These are phyloP conservation scores for Neosalanx taihuensis DNA, from an alignment of 2,797 vertebrate species.

Conservation along the genomic window DNA sequence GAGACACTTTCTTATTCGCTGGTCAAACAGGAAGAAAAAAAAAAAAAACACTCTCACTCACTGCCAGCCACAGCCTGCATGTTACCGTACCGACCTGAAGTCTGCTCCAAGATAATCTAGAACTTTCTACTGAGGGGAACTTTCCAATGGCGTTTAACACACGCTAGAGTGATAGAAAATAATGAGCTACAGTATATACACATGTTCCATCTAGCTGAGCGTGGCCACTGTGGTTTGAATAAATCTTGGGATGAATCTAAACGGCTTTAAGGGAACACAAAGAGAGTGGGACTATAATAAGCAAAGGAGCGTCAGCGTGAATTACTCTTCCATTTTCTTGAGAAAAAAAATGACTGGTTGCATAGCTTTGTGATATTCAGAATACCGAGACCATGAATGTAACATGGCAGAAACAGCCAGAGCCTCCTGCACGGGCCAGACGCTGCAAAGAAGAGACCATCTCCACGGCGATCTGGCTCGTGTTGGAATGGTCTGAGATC, in stretches of 20 bases:
- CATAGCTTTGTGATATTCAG: conserved; percentile 46
- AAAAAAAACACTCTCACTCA: background rate
- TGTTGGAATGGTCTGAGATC: background rate
- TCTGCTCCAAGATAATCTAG: background rate
- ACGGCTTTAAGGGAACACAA: background rate
- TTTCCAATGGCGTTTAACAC: background rate
- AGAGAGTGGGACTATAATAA: background rate
- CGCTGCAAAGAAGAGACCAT: background rate
- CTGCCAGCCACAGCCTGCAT: background rate
- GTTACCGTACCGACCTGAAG: background rate
- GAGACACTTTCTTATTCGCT: conserved; percentile 36
- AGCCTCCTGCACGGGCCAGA: background rate
- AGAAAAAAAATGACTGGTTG: conserved; percentile 35
- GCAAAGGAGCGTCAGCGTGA: background rate
- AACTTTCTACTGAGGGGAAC: conserved; percentile 1
- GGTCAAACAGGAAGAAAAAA: conserved; percentile 26
- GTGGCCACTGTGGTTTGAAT: background rate
- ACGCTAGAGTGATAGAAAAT: background rate
- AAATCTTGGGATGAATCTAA: background rate
- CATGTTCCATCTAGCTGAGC: background rate
- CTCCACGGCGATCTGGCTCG: background rate
- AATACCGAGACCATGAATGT: background rate
- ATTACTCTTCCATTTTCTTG: background rate
- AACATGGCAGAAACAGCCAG: conserved; percentile 11
- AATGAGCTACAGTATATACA: conserved; percentile 5